Conservation (phyloP, 2,888 invertebrate genomes). For the Acanthococcus lagerstroemiae region DNA sequence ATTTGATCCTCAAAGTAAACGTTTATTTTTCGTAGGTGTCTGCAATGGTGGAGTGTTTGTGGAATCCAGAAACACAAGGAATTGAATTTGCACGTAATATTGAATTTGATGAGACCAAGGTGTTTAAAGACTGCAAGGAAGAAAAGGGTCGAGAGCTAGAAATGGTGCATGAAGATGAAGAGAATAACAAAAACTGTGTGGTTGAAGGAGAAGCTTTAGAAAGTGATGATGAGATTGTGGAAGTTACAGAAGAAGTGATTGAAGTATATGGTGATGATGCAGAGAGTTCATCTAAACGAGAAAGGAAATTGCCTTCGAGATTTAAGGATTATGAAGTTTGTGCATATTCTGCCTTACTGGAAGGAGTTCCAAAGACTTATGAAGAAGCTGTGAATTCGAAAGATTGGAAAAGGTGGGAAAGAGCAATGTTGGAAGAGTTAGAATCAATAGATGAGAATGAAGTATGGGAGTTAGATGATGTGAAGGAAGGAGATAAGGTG, state of each 20-base stretch:
- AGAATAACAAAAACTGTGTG: too few relatives aligned
- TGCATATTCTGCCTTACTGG: not conserved
- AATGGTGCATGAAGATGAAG: too few relatives aligned
- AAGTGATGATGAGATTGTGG: not conserved
- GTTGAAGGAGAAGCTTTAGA: not conserved
- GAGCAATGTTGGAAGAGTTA: not conserved
- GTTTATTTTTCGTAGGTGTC: not conserved
- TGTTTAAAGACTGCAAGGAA: too few relatives aligned
- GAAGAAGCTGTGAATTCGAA: not conserved
- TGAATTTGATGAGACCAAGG: conserved; percentile 1
- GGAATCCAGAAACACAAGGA: not conserved
- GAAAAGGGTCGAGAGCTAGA: too few relatives aligned
- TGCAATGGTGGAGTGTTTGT: not conserved
- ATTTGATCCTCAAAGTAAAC: not conserved
- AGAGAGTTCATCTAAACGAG: not conserved
- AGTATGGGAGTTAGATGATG: not conserved
- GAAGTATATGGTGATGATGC: not conserved
- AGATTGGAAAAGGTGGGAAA: not conserved
- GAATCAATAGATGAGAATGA: not conserved
- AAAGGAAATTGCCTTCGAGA: not conserved
- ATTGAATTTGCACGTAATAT: conserved; percentile 2
- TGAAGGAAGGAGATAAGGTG: not conserved
- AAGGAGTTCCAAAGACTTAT: not conserved
- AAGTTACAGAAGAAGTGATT: not conserved
- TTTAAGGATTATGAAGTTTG: conserved; percentile 1